Evolutionary conservation across 1,140 invertebrate species (phyloP).

Genomic region (Scaptomyza graminum): DNA sequence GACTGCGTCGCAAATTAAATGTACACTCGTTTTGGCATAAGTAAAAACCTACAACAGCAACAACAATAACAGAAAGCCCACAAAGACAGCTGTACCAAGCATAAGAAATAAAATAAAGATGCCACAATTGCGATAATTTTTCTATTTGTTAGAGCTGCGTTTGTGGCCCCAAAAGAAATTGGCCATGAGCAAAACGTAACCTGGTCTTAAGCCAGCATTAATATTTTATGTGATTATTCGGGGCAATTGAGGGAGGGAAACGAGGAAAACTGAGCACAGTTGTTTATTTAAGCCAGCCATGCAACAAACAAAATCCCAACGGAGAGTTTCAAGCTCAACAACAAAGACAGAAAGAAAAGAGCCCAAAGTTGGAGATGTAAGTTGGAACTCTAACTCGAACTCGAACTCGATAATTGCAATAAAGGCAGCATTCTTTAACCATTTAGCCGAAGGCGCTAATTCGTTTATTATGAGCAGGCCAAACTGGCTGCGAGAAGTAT

Average conservation of each 20-base stretch:
- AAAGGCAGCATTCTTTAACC: constrained; percentile 74
- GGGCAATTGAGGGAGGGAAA: constrained; percentile 42
- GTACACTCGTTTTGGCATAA: constrained; percentile 65
- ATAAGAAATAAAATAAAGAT: constrained; percentile 58
- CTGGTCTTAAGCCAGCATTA: constrained; percentile 65
- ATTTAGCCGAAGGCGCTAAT: constrained; percentile 81
- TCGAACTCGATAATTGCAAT: constrained; percentile 79
- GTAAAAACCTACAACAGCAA: constrained; percentile 55
- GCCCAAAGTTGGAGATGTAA: constrained; percentile 15
- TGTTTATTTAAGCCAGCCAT: constrained; percentile 73
- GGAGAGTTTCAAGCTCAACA: background rate
- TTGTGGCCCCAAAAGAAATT: constrained; percentile 77
- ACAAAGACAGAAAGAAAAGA: constrained; percentile 18
- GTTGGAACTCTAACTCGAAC: constrained; percentile 10
- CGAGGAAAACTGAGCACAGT: constrained; percentile 19
- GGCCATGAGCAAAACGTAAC: constrained; percentile 68
- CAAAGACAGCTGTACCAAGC: constrained; percentile 14
- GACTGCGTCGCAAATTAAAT: constrained; percentile 73
- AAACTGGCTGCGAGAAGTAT: background rate
- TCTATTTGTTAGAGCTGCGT: constrained; percentile 81
- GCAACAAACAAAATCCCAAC: constrained; percentile 38
- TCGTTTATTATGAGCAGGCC: constrained; percentile 71
- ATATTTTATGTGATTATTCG: constrained; percentile 80
- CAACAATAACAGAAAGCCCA: constrained; percentile 27
- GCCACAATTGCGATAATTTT: constrained; percentile 83